phyloP scores from a whole-genome alignment of 2,113 vertebrate genomes.

The Eira barbara region DNA sequence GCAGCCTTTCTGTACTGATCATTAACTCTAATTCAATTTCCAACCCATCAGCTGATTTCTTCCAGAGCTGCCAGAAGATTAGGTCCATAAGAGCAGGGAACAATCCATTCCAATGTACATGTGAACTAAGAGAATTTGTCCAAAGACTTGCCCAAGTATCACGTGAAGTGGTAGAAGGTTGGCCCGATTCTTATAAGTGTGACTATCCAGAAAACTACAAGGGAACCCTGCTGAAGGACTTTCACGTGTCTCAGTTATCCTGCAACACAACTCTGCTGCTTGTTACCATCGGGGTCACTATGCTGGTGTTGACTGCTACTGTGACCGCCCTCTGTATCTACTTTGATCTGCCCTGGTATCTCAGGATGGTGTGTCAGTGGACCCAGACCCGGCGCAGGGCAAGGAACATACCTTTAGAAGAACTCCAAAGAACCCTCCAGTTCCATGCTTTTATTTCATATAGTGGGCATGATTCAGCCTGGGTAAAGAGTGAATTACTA shows the following conservation, averaged over 20 bases:
- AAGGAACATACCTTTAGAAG: conserved; percentile 44
- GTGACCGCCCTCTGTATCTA: conserved; percentile 81
- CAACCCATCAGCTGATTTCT: conserved; percentile 75
- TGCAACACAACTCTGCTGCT: conserved; percentile 85
- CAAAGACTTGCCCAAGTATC: conserved; percentile 40
- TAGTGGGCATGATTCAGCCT: conserved; percentile 86
- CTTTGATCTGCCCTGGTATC: conserved; percentile 91
- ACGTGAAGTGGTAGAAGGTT: conserved; percentile 77
- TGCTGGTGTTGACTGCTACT: conserved; percentile 61
- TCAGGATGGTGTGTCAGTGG: conserved; percentile 91
- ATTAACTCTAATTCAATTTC: conserved; percentile 84
- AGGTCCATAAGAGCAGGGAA: conserved; percentile 80
- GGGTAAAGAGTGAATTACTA: conserved; percentile 88
- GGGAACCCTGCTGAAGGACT: conserved; percentile 80
- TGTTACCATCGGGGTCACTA: conserved; percentile 78
- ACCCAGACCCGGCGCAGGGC: conserved; percentile 86
- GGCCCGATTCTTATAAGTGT: conserved; percentile 88
- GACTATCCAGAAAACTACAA: conserved; percentile 83
- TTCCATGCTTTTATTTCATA: conserved; percentile 95
- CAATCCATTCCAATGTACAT: conserved; percentile 91
- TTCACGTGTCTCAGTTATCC: conserved; percentile 81
- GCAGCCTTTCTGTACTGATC: conserved; percentile 80
- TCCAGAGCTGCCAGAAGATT: conserved; percentile 83
- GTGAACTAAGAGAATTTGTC: conserved; percentile 85
- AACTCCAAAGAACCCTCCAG: conserved; percentile 72